Evolutionary conservation across 2,797 vertebrate genomes (phyloP).

Genomic region (Chrysocyon brachyurus): DNA sequence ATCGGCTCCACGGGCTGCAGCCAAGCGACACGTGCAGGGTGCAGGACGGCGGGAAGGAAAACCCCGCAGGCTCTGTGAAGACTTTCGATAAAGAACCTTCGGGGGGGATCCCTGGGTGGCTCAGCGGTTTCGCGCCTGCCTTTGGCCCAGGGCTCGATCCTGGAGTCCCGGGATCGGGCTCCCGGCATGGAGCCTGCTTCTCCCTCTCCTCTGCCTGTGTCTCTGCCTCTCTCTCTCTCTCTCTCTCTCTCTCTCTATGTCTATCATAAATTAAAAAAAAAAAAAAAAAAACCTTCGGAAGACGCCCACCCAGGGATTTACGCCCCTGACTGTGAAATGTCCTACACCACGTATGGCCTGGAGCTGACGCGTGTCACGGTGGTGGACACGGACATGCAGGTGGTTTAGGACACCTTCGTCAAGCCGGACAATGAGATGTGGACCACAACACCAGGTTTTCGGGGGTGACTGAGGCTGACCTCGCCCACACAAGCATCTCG

Average conservation of each 20-base stretch:
- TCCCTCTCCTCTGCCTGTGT: no score
- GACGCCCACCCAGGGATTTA: slow-evolving; percentile 94
- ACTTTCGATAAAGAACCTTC: slow-evolving; percentile 94
- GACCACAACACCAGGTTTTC: slow-evolving; percentile 99
- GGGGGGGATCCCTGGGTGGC: no score
- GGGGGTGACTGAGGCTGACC: slow-evolving; percentile 96
- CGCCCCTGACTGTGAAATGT: slow-evolving; percentile 92
- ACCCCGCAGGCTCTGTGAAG: slow-evolving; percentile 94
- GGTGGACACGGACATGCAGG: slow-evolving; percentile 94
- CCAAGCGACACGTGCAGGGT: slow-evolving; percentile 99
- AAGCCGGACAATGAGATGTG: slow-evolving; percentile 96
- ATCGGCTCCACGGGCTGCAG: slow-evolving; percentile 94
- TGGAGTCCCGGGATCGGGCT: no score
- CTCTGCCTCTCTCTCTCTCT: no score
- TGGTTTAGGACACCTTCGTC: slow-evolving; percentile 98
- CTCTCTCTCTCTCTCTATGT: no score
- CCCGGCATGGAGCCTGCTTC: no score
- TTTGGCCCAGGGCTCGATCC: no score
- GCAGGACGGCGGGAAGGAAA: slow-evolving; percentile 96
- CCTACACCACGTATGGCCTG: slow-evolving; percentile 97
- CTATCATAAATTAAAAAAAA: no score
- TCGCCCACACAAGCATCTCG: slow-evolving; percentile 93
- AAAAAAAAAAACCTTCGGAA: slow-evolving; percentile 23
- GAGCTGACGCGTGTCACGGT: slow-evolving; percentile 97
- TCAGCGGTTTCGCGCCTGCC: no score